Base-by-base conservation (phyloP, 2,113 vertebrate species). In the Mugil cephalus region DNA sequence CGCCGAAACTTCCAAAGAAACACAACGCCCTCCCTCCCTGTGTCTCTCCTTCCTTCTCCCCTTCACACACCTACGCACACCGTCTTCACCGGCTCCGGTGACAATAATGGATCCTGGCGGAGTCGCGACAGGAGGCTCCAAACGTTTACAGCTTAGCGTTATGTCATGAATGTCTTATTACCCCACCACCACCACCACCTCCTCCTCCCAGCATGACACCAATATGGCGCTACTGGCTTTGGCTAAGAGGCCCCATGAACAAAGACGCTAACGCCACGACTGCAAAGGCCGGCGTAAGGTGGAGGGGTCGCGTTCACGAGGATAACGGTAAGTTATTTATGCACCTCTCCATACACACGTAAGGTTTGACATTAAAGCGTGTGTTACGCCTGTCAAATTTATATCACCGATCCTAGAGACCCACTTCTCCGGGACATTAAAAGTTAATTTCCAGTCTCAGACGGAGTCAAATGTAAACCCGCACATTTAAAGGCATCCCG, bases 1-100 rank as follows among this genome's bases (percentile, higher is more conserved):
- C n/a, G 2, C 51, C 35, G 64, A 72, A 73, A 83, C 50, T 15
- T 69, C 65, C 72, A 74, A 67, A 80, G 75, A 38, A 67, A 74
- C 78, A 73, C 70, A 59, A 69, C 70, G 47, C 50, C 21, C 53
- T 62, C 51, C 34, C 42, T n/a, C 45, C 45, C 46, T n/a, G n/a
- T n/a, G n/a, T 51, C 69, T 46, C 69, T 66, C 73, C 62, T 46
- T 48, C 65, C 51, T 38, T 52, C 63, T 74, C 69, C 48, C 74
- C 69, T 81, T 75, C 86, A 88, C 85, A 78, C 77, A 80, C 73
- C 74, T 69, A 73, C 68, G 50, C 82, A 56, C 69, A 69, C 51
- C 15, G 34, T 55, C 70, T 87, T 71, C 66, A 60, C 46, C 9
- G n/a, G 48, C 66, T 17, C 59, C 17, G 74, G 77, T 87, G 83